A percentile compares a stretch with the other conserved stretches of the same genome.
Evolutionary conservation across 2,113 vertebrate species (phyloP).

Genomic region (Phycodurus eques): DNA sequence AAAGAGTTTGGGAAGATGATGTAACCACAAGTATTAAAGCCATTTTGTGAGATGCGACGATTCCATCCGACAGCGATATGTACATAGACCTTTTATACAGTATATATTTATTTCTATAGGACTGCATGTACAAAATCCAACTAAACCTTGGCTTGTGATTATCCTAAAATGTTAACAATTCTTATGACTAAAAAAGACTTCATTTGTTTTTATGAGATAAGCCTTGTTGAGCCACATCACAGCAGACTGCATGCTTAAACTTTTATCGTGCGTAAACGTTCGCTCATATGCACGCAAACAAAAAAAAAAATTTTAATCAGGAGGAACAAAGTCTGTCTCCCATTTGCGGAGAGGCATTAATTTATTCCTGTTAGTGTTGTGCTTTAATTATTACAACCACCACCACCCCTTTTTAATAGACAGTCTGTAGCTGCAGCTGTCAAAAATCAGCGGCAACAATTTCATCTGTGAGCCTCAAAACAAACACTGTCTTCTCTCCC

Average conservation of each 20-base stretch:
- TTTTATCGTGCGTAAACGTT: conserved; percentile 16
- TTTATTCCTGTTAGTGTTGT: conserved; percentile 70
- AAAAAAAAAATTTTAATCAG: conserved; percentile 50
- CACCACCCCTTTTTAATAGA: conserved; percentile 48
- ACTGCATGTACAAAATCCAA: no score
- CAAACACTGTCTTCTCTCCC: conserved; percentile 52
- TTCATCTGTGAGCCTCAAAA: conserved; percentile 66
- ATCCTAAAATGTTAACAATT: background rate
- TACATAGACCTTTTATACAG: no score
- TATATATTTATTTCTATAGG: no score
- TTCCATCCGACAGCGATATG: no score
- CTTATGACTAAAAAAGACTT: conserved; percentile 33
- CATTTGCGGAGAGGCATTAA: conserved; percentile 42
- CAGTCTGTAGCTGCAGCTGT: conserved; percentile 68
- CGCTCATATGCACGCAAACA: conserved; percentile 36
- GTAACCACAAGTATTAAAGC: no score
- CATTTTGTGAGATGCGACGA: no score
- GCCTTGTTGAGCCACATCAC: conserved; percentile 32
- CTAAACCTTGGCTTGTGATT: no score
- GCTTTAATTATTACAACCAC: conserved; percentile 75
- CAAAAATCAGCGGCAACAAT: conserved; percentile 76
- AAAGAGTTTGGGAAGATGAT: no score
- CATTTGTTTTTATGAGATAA: conserved; percentile 66
- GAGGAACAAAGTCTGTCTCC: conserved; percentile 60
- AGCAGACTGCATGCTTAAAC: conserved; percentile 30